Percentiles rank a stretch among this genome's conserved stretches.
Conservation (phyloP, 2,888 invertebrate genomes). For the Lithophane ornitopus region DNA sequence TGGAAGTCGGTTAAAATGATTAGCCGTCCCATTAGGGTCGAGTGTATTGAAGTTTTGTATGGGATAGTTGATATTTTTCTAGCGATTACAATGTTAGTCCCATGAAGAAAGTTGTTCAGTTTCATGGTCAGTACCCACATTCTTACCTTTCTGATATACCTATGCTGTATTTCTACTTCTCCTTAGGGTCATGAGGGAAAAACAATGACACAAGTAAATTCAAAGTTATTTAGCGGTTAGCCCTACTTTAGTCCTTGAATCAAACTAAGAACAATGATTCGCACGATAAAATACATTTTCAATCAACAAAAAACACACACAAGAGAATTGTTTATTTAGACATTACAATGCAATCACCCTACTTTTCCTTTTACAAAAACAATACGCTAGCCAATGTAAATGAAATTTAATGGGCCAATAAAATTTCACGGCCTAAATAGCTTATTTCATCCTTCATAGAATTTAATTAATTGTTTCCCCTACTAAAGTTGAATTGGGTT, state of each 20-base stretch:
- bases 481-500: slow-evolving; percentile 29
- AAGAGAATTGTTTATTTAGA: slow-evolving; percentile 11
- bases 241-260: background rate
- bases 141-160: no score
- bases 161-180: no score
- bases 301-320: background rate
- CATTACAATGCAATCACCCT: slow-evolving; percentile 32
- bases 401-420: slow-evolving; percentile 59
- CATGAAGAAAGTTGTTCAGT: no score
- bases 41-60: no score
- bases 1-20: no score
- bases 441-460: slow-evolving; percentile 48
- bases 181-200: no score
- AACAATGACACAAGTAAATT: no score
- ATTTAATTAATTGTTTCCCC: slow-evolving; percentile 57
- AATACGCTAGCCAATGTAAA: slow-evolving; percentile 42
- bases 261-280: background rate
- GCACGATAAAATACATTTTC: background rate
- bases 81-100: no score
- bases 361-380: slow-evolving; percentile 36
- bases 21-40: no score
- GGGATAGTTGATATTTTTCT: no score
- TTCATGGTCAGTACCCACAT: no score
- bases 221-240: background rate
- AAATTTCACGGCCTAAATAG: slow-evolving; percentile 55